Conservation (phyloP, 2,113 vertebrate genomes). For the Pelobates fuscus region DNA sequence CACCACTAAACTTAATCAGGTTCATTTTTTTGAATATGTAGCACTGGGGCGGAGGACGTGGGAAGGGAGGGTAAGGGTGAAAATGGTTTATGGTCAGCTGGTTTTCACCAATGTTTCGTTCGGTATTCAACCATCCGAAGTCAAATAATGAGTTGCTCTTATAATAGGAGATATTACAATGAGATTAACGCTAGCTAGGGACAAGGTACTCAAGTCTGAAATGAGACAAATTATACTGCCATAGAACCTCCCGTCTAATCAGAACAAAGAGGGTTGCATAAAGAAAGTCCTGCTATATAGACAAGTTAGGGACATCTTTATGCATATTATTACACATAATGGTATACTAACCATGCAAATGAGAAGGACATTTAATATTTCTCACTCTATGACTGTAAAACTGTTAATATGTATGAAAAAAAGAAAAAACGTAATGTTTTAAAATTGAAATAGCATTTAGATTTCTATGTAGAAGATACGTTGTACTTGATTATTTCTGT, state of each 20-base stretch:
- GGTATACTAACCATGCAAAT: constrained; percentile 49
- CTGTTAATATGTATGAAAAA: constrained; percentile 16
- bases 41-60: constrained; percentile 31
- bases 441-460: not conserved
- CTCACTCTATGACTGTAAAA: constrained; percentile 41
- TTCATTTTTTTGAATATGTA: constrained; percentile 43
- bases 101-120: constrained; percentile 49
- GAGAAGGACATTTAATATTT: constrained; percentile 33
- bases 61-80: constrained; percentile 35
- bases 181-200: constrained; percentile 50
- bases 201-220: constrained; percentile 51
- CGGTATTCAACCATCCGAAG: constrained; percentile 51
- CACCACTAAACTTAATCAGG: constrained; percentile 47
- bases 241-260: constrained; percentile 47
- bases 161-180: constrained; percentile 51
- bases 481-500: too few species aligned
- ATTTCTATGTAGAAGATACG: not conserved
- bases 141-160: constrained; percentile 52
- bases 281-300: constrained; percentile 46
- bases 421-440: constrained; percentile 15
- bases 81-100: constrained; percentile 51
- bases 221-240: constrained; percentile 51
- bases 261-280: constrained; percentile 46
- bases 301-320: constrained; percentile 45
- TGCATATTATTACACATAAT: constrained; percentile 46